A percentile compares a stretch with the other conserved stretches of the same genome.
phyloP scores from a whole-genome alignment of 2,888 invertebrate species.

The Iselma pallidipennis region DNA sequence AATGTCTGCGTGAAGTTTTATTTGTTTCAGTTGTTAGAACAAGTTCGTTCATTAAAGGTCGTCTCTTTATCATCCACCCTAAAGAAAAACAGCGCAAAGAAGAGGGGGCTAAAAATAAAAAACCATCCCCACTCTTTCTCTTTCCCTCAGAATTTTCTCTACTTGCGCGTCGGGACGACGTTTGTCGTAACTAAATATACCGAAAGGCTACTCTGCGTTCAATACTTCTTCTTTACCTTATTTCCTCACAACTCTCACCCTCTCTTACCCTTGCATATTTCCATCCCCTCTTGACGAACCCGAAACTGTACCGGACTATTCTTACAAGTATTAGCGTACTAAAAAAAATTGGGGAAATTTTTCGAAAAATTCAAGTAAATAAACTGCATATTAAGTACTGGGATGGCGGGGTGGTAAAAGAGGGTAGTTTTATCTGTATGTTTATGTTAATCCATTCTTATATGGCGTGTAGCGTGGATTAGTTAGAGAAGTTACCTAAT shows the following conservation, averaged over 20 bases:
- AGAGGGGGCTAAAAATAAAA: neutral
- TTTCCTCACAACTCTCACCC: constrained; percentile 39
- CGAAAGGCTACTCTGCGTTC: constrained; percentile 48
- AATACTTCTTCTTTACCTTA: constrained; percentile 51
- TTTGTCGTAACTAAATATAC: constrained; percentile 31
- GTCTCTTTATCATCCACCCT: neutral
- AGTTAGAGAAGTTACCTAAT: constrained; percentile 46
- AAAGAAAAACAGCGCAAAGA: neutral
- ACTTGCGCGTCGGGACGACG: constrained; percentile 6
- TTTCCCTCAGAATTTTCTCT: neutral
- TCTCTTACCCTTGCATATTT: constrained; percentile 26
- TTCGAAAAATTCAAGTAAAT: neutral
- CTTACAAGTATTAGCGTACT: constrained; percentile 12
- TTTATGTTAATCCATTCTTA: constrained; percentile 50
- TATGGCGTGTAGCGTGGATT: constrained; percentile 45
- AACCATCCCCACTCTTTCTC: neutral
- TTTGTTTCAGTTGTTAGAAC: neutral
- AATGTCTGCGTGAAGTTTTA: no score
- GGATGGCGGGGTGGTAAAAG: neutral
- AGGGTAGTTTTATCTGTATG: constrained; percentile 29
- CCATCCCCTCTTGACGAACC: constrained; percentile 31
- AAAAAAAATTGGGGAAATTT: constrained; percentile 12
- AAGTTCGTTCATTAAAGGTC: neutral
- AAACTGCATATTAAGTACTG: neutral
- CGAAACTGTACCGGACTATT: constrained; percentile 31